Base-by-base conservation (phyloP, 1,140 invertebrate genomes). In the Bombus fervidus region DNA sequence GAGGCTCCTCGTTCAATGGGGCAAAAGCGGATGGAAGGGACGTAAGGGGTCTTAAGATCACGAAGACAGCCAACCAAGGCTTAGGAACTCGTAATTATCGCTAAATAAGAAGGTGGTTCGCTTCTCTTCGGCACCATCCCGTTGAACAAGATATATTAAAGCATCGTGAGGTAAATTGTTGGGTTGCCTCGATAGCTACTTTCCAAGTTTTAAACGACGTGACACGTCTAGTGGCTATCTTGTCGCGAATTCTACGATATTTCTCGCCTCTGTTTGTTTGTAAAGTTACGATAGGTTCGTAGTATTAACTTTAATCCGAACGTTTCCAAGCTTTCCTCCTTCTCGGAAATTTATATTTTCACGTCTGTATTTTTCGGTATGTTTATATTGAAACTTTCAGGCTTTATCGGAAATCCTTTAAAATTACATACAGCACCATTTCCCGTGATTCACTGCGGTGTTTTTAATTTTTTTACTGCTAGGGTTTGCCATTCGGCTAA, bases 1-100 rank as follows among this genome's bases (percentile, higher is more conserved):
- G 31, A 39, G 10, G 78, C 10, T 78, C 37, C 2, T 78, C 57
- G 72, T 81, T 89, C n/a, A 88, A 88, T 89, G n/a, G 47, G 22
- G 43, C 31, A 15, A n/a, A 89, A 86, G 88, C 78, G 76, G 83
- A 81, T 34, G 78, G 68, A 25, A 53, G 47, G 18, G 18, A 53
- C 5, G 47, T 22, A 39, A 66, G 57, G 37, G 69, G 43, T 81
- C 78, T 74, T 74, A 66, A 85, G 83, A 81, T 74, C 59, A 41
- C 69, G 68, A 37, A 39, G 64, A 78, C 62, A 66, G 31, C 47
- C 28, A 79, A 41, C 53, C 66, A 6, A 80, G 47, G 41, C 69
- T 59, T 37, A 81, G 76, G 64, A 87, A 85, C 85, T 91, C 77
- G 88, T 91, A 91, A 92, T 91, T 92, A 91, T 91, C 85, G 85